Evolutionary conservation across 2,797 vertebrate genomes (phyloP).

Genomic region (Threskiornis aethiopicus): DNA sequence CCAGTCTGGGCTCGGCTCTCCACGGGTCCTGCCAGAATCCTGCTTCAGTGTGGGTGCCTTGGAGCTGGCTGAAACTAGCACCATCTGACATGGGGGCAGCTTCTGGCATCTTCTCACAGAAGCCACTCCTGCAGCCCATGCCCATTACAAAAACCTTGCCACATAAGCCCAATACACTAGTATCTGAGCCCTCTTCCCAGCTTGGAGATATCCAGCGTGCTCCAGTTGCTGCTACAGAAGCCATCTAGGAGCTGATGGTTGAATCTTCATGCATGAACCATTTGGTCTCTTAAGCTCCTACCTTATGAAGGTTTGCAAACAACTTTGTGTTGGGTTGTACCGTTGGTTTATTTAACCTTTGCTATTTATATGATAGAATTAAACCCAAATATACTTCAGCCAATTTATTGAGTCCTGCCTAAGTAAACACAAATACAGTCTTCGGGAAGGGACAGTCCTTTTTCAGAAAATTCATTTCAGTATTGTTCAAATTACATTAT

Average conservation of each 20-base stretch:
- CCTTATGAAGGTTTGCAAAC: not conserved
- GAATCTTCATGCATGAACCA: not conserved
- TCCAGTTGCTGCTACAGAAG: not conserved
- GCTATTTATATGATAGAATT: not conserved
- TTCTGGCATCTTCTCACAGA: not conserved
- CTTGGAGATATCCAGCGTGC: not conserved
- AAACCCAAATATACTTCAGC: not conserved
- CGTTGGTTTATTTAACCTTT: not conserved
- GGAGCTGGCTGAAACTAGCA: not conserved
- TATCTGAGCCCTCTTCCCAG: not conserved
- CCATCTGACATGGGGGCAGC: no score
- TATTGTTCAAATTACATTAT: not conserved
- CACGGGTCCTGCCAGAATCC: not conserved
- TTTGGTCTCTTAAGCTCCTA: not conserved
- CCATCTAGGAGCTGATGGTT: no score
- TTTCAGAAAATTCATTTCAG: not conserved
- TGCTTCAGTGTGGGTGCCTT: not conserved
- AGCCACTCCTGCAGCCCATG: not conserved
- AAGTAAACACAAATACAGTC: not conserved
- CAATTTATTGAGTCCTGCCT: not conserved
- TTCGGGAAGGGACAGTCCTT: not conserved
- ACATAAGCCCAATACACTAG: not conserved
- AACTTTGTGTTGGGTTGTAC: not conserved
- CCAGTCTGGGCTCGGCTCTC: not conserved
- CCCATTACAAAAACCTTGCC: not conserved